These are phyloP conservation scores for Heptranchias perlo DNA, from an alignment of 2,113 vertebrate genomes.

Conservation along the genomic window DNA sequence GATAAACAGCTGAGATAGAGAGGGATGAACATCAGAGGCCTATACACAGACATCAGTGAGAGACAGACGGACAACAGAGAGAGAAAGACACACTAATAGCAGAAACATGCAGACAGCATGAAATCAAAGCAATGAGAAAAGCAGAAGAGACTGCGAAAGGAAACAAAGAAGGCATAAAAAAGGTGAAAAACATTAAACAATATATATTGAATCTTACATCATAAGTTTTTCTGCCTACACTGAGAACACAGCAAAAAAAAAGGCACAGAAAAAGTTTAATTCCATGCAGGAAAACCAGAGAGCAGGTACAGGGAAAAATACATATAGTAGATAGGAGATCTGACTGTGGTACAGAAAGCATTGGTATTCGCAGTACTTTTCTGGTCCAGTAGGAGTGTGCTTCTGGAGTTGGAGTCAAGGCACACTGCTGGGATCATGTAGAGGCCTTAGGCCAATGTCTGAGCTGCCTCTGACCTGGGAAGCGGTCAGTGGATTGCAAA, in stretches of 20 bases:
- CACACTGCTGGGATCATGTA: neutral
- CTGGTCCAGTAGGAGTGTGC: neutral
- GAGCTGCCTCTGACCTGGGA: neutral
- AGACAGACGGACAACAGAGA: neutral
- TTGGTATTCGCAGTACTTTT: neutral
- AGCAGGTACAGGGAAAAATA: neutral
- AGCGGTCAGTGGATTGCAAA: neutral
- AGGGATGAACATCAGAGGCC: neutral
- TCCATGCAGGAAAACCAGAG: neutral
- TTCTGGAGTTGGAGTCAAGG: neutral
- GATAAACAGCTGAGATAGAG: neutral
- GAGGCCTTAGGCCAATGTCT: neutral
- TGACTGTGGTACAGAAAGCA: neutral
- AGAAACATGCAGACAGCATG: neutral
- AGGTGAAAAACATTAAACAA: neutral
- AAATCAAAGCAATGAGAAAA: neutral
- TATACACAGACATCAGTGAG: too few relatives aligned
- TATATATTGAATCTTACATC: neutral
- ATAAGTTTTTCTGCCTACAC: neutral
- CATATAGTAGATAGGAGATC: neutral
- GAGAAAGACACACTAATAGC: neutral
- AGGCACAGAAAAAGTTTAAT: neutral
- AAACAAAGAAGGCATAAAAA: neutral
- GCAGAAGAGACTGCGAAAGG: too few relatives aligned
- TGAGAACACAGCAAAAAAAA: neutral